These are phyloP conservation scores for Gambusia affinis DNA, from an alignment of 2,113 vertebrate genomes.

Conservation along the genomic window DNA sequence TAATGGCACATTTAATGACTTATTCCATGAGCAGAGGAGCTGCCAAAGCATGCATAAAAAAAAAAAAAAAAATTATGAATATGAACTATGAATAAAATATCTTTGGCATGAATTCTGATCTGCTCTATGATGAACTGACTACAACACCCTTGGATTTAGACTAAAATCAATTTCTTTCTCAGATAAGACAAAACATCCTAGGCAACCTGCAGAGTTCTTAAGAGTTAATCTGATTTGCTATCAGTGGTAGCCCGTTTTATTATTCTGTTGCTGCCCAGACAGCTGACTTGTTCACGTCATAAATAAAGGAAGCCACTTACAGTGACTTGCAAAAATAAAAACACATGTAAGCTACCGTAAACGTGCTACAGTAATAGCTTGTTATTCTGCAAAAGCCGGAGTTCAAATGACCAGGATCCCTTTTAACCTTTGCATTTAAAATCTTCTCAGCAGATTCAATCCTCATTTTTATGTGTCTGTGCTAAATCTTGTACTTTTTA, in stretches of 20 bases:
- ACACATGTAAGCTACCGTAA: neutral
- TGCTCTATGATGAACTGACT: too few species aligned
- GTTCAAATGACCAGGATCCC: neutral
- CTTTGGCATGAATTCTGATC: neutral
- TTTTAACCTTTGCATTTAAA: neutral
- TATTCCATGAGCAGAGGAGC: neutral
- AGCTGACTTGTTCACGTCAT: conserved; percentile 33
- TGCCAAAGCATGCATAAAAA: neutral
- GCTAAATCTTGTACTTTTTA: neutral
- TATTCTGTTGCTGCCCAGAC: conserved; percentile 12
- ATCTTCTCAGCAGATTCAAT: neutral
- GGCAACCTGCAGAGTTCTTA: neutral
- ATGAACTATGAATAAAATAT: neutral
- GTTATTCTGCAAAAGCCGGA: neutral
- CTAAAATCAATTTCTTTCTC: too few species aligned
- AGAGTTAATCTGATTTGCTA: neutral
- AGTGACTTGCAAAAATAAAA: conserved; percentile 66
- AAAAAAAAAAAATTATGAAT: neutral
- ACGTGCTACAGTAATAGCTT: neutral
- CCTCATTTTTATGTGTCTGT: neutral
- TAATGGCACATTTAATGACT: too few species aligned
- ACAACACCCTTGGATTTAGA: too few species aligned
- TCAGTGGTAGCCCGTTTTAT: neutral
- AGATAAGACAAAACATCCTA: neutral
- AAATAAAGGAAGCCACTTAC: conserved; percentile 5